These are phyloP conservation scores for Rotaria macrura DNA, from an alignment of 2,888 invertebrate genomes.

Conservation along the genomic window DNA sequence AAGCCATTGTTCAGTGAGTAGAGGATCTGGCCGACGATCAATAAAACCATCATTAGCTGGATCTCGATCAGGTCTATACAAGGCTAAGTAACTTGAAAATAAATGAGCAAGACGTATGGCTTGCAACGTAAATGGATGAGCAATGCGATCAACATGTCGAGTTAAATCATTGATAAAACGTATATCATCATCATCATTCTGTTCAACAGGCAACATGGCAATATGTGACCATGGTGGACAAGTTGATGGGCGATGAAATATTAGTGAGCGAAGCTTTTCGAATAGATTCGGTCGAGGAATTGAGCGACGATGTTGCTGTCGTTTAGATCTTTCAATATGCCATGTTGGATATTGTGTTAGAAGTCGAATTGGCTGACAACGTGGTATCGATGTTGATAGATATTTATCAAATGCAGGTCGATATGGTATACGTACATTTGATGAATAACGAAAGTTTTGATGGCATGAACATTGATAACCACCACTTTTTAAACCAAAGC, in stretches of 20 bases:
- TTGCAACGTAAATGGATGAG: conserved; percentile 22
- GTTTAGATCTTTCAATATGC: neutral
- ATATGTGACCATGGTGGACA: conserved; percentile 17
- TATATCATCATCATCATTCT: neutral
- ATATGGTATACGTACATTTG: conserved; percentile 22
- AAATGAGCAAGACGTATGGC: conserved; percentile 32
- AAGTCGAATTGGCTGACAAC: conserved; percentile 18
- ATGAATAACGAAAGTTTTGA: conserved; percentile 25
- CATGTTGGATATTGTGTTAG: conserved; percentile 30
- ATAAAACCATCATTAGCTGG: conserved; percentile 21
- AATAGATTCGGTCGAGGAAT: conserved; percentile 12
- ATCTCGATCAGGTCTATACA: conserved; percentile 27
- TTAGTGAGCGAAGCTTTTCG: conserved; percentile 28
- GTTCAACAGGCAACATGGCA: neutral
- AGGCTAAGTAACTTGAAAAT: conserved; percentile 26
- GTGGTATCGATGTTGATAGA: neutral
- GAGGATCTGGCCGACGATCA: conserved; percentile 27
- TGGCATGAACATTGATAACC: conserved; percentile 30
- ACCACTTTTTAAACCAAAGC: conserved; percentile 25
- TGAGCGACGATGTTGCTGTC: neutral
- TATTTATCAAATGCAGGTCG: conserved; percentile 15
- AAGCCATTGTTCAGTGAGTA: conserved; percentile 22
- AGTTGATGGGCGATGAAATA: neutral
- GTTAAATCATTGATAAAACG: neutral
- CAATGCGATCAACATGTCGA: neutral